Conservation (phyloP, 1,140 invertebrate species). For the Aricia agestis region DNA sequence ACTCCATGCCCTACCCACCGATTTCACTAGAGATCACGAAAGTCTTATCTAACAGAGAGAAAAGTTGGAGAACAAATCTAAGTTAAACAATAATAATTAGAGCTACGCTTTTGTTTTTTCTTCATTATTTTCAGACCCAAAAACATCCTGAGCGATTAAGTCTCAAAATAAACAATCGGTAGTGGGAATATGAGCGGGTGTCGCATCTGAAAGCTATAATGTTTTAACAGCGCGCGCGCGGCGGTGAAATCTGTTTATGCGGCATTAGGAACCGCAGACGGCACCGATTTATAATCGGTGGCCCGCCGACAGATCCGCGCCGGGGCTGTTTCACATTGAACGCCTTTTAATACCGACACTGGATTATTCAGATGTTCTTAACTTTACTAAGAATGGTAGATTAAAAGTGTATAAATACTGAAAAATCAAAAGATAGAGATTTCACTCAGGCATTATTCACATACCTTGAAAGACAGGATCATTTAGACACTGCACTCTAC, state of each 20-base stretch:
- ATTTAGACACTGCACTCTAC: too few species aligned
- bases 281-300: conserved; percentile 9
- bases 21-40: too few species aligned
- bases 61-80: too few species aligned
- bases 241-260: conserved; percentile 8
- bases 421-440: too few species aligned
- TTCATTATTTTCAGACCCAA: background rate
- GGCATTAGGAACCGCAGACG: conserved; percentile 3
- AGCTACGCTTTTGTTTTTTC: too few species aligned
- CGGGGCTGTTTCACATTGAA: background rate
- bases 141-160: background rate
- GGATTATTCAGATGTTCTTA: background rate
- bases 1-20: too few species aligned
- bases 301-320: background rate
- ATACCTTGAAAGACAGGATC: too few species aligned
- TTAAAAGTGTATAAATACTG: too few species aligned
- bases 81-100: too few species aligned
- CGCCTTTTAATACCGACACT: background rate
- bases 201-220: conserved; percentile 16
- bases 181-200: background rate
- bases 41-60: too few species aligned
- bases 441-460: too few species aligned
- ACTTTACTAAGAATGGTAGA: background rate
- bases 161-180: background rate
- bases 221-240: conserved; percentile 13